Percentiles rank a stretch among this genome's conserved stretches.
Evolutionary conservation across 2,888 invertebrate species (phyloP).

Genomic region (Phengaris arion): DNA sequence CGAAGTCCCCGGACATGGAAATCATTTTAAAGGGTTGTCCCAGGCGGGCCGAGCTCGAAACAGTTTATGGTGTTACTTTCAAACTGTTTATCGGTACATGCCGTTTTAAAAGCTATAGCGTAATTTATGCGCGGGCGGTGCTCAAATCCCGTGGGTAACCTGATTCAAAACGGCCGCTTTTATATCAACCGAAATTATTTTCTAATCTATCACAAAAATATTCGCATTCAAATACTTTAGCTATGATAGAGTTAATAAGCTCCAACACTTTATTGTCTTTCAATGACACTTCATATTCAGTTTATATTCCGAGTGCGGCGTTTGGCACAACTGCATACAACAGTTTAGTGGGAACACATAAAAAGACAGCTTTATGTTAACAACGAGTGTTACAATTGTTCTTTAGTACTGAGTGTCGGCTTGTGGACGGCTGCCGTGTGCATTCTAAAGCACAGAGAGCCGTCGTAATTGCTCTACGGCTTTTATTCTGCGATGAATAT

Average conservation of each 20-base stretch:
- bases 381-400: constrained; percentile 8
- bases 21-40: constrained; percentile 5
- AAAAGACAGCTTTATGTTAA: neutral
- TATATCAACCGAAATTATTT: neutral
- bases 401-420: constrained; percentile 15
- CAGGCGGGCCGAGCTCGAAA: neutral
- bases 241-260: too few species aligned
- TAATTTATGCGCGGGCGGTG: neutral
- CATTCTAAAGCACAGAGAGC: neutral
- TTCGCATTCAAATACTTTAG: too few species aligned
- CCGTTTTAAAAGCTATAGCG: neutral
- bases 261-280: neutral
- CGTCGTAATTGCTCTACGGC: neutral
- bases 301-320: neutral
- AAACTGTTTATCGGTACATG: neutral
- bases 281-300: neutral
- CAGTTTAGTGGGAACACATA: neutral
- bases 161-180: neutral
- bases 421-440: constrained; percentile 2
- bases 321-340: neutral
- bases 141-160: neutral
- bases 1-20: neutral
- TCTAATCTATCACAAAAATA: too few species aligned
- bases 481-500: neutral
- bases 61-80: constrained; percentile 1